A percentile compares a stretch with the other conserved stretches of the same genome.
phyloP scores from a whole-genome alignment of 2,797 vertebrate genomes.

The Sparus aurata region DNA sequence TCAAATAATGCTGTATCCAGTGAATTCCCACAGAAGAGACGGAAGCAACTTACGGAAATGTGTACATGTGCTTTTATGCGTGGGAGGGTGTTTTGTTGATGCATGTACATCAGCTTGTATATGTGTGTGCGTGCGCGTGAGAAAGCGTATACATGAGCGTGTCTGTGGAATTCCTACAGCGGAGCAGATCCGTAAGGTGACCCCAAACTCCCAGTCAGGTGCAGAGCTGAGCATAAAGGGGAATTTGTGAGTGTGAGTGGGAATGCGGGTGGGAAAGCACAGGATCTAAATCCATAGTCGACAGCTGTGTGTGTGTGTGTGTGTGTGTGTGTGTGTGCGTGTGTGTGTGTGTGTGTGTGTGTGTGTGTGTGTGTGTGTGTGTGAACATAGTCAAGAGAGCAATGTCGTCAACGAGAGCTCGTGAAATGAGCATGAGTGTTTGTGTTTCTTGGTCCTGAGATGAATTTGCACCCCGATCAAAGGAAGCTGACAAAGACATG shows the following conservation, averaged over 20 bases:
- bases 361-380: conserved; percentile 54
- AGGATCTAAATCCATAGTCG: conserved; percentile 79
- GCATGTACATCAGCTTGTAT: conserved; percentile 42
- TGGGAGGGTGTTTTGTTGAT: conserved; percentile 70
- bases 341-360: conserved; percentile 43
- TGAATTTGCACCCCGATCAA: conserved; percentile 74
- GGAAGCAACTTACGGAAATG: conserved; percentile 70
- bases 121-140: conserved; percentile 46
- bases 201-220: conserved; percentile 85
- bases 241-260: conserved; percentile 79
- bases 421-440: conserved; percentile 68
- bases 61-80: conserved; percentile 50
- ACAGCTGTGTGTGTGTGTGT: conserved; percentile 81
- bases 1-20: conserved; percentile 52
- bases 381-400: conserved; percentile 51
- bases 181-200: conserved; percentile 79
- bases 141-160: conserved; percentile 41
- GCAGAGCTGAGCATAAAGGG: conserved; percentile 80
- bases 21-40: conserved; percentile 71
- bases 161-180: conserved; percentile 71
- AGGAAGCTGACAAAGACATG: conserved; percentile 60
- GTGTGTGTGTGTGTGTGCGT: conserved; percentile 57
- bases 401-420: conserved; percentile 47
- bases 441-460: conserved; percentile 70
- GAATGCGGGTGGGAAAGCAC: conserved; percentile 79